phyloP scores from a whole-genome alignment of 2,113 vertebrate species.

The Scartelaos histophorus region DNA sequence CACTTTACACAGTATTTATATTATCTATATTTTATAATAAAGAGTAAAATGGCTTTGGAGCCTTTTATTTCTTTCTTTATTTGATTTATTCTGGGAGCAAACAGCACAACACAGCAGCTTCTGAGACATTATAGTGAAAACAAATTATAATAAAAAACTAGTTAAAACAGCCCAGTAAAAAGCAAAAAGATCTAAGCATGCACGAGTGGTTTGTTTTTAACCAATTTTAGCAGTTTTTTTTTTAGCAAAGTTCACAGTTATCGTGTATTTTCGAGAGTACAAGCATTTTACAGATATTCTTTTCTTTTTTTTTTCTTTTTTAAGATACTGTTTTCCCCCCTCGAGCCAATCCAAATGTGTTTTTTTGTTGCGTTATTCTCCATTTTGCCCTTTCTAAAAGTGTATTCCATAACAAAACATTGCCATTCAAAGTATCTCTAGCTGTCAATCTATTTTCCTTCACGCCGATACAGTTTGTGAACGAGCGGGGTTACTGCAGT shows the following conservation, averaged over 20 bases:
- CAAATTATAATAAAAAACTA: no score
- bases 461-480: not conserved
- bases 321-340: no score
- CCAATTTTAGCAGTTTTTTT: not conserved
- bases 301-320: not conserved
- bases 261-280: not conserved
- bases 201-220: no score
- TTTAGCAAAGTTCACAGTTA: not conserved
- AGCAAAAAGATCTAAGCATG: no score
- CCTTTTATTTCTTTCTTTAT: no score
- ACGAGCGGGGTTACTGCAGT: constrained; percentile 40
- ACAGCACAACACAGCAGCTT: no score
- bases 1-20: not conserved
- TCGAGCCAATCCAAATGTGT: no score
- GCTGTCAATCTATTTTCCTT: not conserved
- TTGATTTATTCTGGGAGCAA: no score
- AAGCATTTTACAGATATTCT: not conserved
- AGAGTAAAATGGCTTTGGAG: no score
- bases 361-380: not conserved
- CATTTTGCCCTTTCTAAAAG: not conserved
- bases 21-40: no score
- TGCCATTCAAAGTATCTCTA: not conserved
- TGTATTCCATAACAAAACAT: not conserved
- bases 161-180: no score
- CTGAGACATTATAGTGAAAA: no score